A percentile compares a stretch with the other conserved stretches of the same genome.
Conservation (phyloP, 2,888 invertebrate species). For the Panorpa germanica region DNA sequence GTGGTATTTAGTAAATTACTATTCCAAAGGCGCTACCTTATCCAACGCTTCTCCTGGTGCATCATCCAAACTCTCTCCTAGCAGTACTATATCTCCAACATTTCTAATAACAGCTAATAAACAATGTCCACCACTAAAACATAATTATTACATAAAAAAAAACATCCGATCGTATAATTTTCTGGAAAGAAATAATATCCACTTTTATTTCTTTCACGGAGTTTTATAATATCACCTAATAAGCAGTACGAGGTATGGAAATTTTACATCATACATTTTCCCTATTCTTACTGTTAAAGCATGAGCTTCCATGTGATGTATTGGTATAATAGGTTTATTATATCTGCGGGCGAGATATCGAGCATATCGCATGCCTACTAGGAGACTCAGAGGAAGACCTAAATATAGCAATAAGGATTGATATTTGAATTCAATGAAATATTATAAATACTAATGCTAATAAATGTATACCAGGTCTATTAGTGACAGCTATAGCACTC, state of each 20-base stretch:
- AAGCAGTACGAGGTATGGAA: conserved; percentile 76
- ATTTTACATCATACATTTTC: conserved; percentile 40
- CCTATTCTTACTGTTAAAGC: conserved; percentile 74
- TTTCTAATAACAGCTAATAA: conserved; percentile 54
- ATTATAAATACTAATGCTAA: background rate
- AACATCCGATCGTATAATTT: no score
- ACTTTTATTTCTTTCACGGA: no score
- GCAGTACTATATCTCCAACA: conserved; percentile 54
- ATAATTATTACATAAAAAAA: no score
- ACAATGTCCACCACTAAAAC: conserved; percentile 91
- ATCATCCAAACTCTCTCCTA: conserved; percentile 67
- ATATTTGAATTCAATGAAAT: background rate
- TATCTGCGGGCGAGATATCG: conserved; percentile 46
- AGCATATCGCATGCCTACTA: conserved; percentile 68
- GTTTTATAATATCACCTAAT: no score
- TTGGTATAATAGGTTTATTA: conserved; percentile 72
- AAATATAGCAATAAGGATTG: conserved; percentile 11
- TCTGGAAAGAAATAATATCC: no score
- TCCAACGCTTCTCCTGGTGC: conserved; percentile 90
- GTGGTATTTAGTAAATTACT: background rate
- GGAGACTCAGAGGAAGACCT: conserved; percentile 60
- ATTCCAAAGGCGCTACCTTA: conserved; percentile 36
- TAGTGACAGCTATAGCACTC: conserved; percentile 81
- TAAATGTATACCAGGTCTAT: conserved; percentile 44
- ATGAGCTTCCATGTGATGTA: conserved; percentile 99